Percentiles rank a stretch among this genome's conserved stretches.
Conservation (phyloP, 2,113 vertebrate species). For the Dromiciops gliroides region DNA sequence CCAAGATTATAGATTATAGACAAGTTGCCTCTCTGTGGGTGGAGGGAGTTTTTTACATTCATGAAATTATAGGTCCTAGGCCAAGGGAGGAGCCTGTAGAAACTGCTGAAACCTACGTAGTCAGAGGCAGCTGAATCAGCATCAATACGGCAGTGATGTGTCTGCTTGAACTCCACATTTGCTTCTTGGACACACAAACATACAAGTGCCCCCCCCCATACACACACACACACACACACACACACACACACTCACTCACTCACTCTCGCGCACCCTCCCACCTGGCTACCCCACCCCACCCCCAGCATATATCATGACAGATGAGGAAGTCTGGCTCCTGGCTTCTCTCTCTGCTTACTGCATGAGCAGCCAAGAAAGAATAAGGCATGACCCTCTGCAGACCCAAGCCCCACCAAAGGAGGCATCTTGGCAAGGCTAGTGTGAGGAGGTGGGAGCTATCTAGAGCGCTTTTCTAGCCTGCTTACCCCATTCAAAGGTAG, state of each 20-base stretch:
- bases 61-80: neutral
- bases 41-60: neutral
- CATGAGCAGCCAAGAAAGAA: neutral
- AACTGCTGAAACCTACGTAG: neutral
- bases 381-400: neutral
- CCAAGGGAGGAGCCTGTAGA: neutral
- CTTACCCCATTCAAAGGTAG: neutral
- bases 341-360: neutral
- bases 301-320: neutral
- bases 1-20: neutral
- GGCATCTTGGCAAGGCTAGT: neutral
- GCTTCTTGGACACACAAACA: neutral
- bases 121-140: neutral
- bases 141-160: neutral
- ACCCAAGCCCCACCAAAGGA: neutral
- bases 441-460: neutral
- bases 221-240: no score
- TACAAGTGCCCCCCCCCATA: neutral
- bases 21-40: neutral
- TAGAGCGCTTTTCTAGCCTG: neutral
- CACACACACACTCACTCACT: no score
- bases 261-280: no score
- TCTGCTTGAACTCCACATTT: neutral
- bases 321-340: neutral
- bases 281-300: no score